phyloP scores from a whole-genome alignment of 92 coral and sea anemone species.

The Umimayanthus kanabou region DNA sequence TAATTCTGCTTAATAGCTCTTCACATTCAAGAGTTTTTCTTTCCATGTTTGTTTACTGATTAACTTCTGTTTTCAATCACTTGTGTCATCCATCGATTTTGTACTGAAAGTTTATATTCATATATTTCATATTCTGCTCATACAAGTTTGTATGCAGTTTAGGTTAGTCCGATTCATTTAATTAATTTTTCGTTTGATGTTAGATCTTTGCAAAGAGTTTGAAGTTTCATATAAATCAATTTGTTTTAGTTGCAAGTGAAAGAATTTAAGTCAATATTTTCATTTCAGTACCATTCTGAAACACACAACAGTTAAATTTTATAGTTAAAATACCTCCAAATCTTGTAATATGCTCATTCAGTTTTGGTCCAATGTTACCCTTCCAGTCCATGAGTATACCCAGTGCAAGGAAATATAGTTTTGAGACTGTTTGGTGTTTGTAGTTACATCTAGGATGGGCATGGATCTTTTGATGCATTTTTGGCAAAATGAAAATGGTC shows the following conservation, averaged over 20 bases:
- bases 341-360: neutral
- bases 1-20: neutral
- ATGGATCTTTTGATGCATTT: too few species aligned
- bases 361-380: too few species aligned
- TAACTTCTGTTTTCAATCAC: slow-evolving; percentile 15
- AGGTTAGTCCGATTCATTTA: neutral
- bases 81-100: neutral
- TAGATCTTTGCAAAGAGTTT: neutral
- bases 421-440: too few species aligned
- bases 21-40: slow-evolving; percentile 19
- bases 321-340: neutral
- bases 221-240: neutral
- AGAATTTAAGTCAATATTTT: neutral
- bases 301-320: neutral
- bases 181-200: neutral
- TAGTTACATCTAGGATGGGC: too few species aligned
- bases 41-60: slow-evolving; percentile 1
- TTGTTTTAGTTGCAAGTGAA: neutral
- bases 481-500: too few species aligned
- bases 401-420: too few species aligned
- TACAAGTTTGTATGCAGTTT: neutral
- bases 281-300: neutral
- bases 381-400: too few species aligned
- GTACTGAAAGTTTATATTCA: neutral
- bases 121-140: neutral